Evolutionary conservation across 2,113 vertebrate genomes (phyloP).

Genomic region (Anas platyrhynchos): DNA sequence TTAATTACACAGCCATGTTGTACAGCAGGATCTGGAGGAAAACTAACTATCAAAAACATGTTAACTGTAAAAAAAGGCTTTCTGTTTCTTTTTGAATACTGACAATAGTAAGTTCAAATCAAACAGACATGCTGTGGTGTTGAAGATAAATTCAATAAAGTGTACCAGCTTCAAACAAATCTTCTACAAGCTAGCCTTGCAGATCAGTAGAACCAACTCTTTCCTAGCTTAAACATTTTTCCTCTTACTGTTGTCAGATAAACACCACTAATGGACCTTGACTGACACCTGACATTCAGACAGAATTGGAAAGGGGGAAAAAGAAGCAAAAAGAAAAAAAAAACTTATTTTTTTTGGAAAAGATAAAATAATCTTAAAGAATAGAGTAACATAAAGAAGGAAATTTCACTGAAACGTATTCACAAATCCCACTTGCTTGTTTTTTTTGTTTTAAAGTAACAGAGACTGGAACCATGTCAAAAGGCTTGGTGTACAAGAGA

Average conservation of each 20-base stretch:
- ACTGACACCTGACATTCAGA: not conserved
- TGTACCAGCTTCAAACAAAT: not conserved
- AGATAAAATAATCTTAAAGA: not conserved
- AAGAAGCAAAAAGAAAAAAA: not conserved
- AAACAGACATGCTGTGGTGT: not conserved
- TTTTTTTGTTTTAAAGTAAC: not conserved
- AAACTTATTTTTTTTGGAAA: not conserved
- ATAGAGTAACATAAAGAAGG: not conserved
- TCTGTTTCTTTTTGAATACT: not conserved
- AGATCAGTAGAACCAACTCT: not conserved
- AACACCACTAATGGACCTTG: not conserved
- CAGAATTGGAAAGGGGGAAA: not conserved
- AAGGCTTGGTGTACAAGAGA: not conserved
- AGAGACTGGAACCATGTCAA: not conserved
- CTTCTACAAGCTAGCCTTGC: not conserved
- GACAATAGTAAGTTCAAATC: not conserved
- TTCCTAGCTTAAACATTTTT: not conserved
- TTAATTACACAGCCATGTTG: not conserved
- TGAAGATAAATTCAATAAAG: not conserved
- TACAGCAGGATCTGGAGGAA: not conserved
- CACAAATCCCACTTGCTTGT: not conserved
- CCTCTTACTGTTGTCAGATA: not conserved
- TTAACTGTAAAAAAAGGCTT: not conserved
- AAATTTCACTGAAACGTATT: not conserved
- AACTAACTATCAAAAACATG: not conserved